A percentile compares a stretch with the other conserved stretches of the same genome.
Conservation (phyloP, 2,113 vertebrate species). For the Hydrochoerus hydrochaeris region DNA sequence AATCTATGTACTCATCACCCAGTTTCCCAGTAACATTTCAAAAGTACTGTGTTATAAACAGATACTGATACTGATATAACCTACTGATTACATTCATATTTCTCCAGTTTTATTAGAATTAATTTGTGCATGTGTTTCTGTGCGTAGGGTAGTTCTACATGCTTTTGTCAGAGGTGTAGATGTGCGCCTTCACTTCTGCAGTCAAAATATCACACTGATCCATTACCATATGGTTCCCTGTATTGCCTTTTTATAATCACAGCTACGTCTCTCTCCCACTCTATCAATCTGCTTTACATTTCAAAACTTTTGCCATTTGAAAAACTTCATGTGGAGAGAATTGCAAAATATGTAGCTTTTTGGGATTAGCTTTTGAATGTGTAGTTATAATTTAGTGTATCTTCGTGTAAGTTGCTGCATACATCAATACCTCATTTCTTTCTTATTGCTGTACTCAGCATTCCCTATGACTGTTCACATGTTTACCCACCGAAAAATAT, state of each 20-base stretch:
- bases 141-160: background rate
- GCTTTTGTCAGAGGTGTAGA: background rate
- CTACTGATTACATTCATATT: background rate
- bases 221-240: background rate
- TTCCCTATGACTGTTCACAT: background rate
- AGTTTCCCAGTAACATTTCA: background rate
- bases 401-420: background rate
- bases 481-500: background rate
- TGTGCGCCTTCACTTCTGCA: background rate
- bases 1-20: background rate
- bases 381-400: background rate
- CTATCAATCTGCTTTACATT: background rate
- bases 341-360: background rate
- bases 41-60: background rate
- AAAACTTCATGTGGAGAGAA: background rate
- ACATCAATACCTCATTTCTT: background rate
- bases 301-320: background rate
- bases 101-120: background rate
- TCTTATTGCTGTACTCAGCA: background rate
- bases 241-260: background rate
- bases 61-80: background rate
- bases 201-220: background rate
- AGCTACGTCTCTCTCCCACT: background rate
- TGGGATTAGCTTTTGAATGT: background rate
- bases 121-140: background rate